phyloP scores from a whole-genome alignment of 2,888 invertebrate genomes.

The Papilio elwesi region DNA sequence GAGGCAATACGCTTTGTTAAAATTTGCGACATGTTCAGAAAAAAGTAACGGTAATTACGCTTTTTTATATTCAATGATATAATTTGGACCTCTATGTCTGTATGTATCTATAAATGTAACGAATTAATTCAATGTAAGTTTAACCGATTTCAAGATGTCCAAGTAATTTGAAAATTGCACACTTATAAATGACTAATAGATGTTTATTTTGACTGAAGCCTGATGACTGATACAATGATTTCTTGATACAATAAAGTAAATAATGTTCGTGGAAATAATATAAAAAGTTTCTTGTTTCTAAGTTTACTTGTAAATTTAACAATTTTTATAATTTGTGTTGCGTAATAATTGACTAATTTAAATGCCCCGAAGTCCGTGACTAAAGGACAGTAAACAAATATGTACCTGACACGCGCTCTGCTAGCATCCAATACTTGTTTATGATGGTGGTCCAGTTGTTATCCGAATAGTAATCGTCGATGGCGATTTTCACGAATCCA shows the following conservation, averaged over 20 bases:
- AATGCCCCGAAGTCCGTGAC: not conserved
- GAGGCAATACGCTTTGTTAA: not conserved
- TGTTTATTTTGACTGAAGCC: too few species aligned
- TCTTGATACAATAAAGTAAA: too few species aligned
- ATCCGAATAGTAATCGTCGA: slow-evolving; percentile 86
- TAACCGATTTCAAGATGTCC: too few species aligned
- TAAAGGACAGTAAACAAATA: slow-evolving; percentile 37
- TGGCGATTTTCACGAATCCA: slow-evolving; percentile 87
- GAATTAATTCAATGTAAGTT: too few species aligned
- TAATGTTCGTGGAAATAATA: too few species aligned
- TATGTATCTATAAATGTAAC: too few species aligned
- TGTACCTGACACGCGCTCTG: slow-evolving; percentile 90
- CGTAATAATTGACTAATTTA: too few species aligned
- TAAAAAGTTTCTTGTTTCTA: too few species aligned
- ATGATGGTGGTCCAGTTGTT: slow-evolving; percentile 86
- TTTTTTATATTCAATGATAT: not conserved
- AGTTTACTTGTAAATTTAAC: too few species aligned
- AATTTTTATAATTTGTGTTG: too few species aligned
- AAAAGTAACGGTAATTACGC: not conserved
- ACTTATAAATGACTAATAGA: too few species aligned
- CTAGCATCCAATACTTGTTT: slow-evolving; percentile 88
- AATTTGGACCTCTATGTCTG: not conserved
- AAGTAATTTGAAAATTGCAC: not conserved
- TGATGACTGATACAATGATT: too few species aligned
- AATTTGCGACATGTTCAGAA: not conserved